Evolutionary conservation across 2,888 invertebrate genomes (phyloP).

Genomic region (Orthosia cruda): DNA sequence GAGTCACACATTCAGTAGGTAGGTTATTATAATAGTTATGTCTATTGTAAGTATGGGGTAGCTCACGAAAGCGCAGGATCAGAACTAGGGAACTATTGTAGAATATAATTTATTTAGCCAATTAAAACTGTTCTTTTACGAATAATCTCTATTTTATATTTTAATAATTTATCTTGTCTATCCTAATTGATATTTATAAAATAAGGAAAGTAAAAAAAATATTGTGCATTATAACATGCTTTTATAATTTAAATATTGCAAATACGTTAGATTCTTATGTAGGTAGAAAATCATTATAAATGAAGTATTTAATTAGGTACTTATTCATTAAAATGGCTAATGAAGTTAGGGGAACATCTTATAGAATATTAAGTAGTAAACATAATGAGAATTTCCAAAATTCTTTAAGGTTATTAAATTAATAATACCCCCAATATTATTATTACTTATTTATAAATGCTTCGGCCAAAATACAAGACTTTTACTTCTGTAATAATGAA

Average conservation of each 20-base stretch:
- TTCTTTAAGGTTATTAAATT: slow-evolving; percentile 8
- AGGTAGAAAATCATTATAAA: slow-evolving; percentile 56
- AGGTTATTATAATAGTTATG: slow-evolving; percentile 56
- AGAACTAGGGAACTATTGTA: slow-evolving; percentile 65
- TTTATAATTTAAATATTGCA: slow-evolving; percentile 23
- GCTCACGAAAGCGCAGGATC: slow-evolving; percentile 66
- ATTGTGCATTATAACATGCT: slow-evolving; percentile 38
- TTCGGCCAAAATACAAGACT: slow-evolving; percentile 61
- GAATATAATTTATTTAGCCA: slow-evolving; percentile 43
- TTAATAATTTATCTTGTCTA: slow-evolving; percentile 9
- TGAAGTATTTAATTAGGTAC: slow-evolving; percentile 28
- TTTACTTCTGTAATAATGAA: slow-evolving; percentile 37
- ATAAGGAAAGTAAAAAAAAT: slow-evolving; percentile 4
- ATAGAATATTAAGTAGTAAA: slow-evolving; percentile 37
- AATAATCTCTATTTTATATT: slow-evolving; percentile 12
- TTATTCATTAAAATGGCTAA: slow-evolving; percentile 22
- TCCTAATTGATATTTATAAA: slow-evolving; percentile 30
- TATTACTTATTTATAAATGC: slow-evolving; percentile 43
- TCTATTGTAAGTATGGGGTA: slow-evolving; percentile 58
- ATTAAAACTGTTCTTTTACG: slow-evolving; percentile 30
- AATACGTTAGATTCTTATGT: slow-evolving; percentile 18
- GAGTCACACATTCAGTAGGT: slow-evolving; percentile 49
- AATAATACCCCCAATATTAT: slow-evolving; percentile 29
- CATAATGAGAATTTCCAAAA: slow-evolving; percentile 6
- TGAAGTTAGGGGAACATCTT: slow-evolving; percentile 56